phyloP scores from a whole-genome alignment of 2,797 vertebrate species.

The Anas bahamensis region DNA sequence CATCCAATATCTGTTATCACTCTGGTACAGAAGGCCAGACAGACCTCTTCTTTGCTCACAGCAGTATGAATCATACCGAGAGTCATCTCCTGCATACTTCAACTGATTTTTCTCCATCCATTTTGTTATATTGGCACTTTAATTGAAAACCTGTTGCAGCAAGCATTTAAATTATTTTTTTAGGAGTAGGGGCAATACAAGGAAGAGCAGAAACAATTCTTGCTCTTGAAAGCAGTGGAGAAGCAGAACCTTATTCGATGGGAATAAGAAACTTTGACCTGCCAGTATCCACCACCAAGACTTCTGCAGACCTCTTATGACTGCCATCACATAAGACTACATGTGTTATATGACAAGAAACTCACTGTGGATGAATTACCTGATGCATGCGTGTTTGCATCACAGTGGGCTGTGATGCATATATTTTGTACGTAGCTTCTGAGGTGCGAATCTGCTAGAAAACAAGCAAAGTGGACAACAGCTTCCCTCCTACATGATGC shows the following conservation, averaged over 20 bases:
- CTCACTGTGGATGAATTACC: not conserved
- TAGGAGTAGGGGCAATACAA: not conserved
- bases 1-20: conserved; percentile 57
- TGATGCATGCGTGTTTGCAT: not conserved
- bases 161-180: conserved; percentile 28
- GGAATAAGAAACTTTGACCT: not conserved
- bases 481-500: not conserved
- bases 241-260: not conserved
- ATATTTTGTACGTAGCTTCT: not conserved
- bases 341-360: not conserved
- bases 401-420: not conserved
- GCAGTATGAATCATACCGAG: conserved; percentile 44
- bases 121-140: conserved; percentile 42
- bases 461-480: not conserved
- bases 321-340: not conserved
- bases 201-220: not conserved
- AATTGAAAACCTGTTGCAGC: conserved; percentile 18
- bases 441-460: not conserved
- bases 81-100: conserved; percentile 47
- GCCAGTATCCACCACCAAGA: not conserved
- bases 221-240: not conserved
- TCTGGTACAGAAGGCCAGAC: conserved; percentile 46
- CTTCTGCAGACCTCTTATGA: not conserved
- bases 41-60: conserved; percentile 47
- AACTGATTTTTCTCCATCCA: conserved; percentile 37